Evolutionary conservation across 2,113 vertebrate genomes (phyloP).

Genomic region (Ailurus styani): DNA sequence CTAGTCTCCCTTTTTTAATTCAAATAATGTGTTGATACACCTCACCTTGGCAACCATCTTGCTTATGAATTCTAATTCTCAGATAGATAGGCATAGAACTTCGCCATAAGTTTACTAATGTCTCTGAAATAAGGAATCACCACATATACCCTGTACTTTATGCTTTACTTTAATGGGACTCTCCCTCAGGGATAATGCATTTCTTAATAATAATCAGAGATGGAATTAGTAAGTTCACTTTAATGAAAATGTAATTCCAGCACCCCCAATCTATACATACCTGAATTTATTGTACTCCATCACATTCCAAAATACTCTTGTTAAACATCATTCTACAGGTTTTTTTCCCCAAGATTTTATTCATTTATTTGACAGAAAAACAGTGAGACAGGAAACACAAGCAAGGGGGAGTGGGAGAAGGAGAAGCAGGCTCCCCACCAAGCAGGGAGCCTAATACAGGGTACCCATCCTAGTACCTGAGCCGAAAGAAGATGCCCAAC

Average conservation of each 20-base stretch:
- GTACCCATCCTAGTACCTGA: too few relatives aligned
- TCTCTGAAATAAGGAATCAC: not conserved
- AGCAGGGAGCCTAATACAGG: too few relatives aligned
- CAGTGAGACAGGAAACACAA: too few relatives aligned
- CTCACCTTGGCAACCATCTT: not conserved
- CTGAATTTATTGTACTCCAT: not conserved
- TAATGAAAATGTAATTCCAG: not conserved
- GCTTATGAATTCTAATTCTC: not conserved
- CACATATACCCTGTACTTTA: not conserved
- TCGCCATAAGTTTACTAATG: not conserved
- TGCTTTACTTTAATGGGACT: not conserved
- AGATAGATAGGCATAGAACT: not conserved
- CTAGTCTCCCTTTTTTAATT: not conserved
- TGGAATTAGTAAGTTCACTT: not conserved
- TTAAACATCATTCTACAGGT: not conserved
- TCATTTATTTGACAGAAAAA: too few relatives aligned
- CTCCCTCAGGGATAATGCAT: not conserved
- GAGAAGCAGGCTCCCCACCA: too few relatives aligned
- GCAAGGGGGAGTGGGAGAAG: too few relatives aligned
- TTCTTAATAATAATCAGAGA: not conserved
- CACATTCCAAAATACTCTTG: not conserved
- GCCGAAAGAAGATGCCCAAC: too few relatives aligned
- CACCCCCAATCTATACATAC: not conserved
- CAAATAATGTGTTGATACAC: not conserved
- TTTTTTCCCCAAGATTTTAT: not conserved